Evolutionary conservation across 2,888 invertebrate genomes (phyloP).

Genomic region (Phengaris alcon): DNA sequence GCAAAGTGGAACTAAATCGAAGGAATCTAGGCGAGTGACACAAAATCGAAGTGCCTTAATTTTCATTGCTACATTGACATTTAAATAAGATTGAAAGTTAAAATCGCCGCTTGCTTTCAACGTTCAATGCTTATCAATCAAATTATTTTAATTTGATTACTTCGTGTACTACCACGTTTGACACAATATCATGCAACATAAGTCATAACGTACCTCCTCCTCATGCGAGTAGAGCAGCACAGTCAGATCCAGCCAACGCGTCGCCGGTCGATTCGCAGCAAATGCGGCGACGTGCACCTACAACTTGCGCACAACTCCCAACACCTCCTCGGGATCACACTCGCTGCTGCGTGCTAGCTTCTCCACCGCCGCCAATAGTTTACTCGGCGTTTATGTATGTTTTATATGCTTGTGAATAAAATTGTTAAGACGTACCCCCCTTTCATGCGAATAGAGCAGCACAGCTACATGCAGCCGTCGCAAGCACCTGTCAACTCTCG

Average conservation of each 20-base stretch:
- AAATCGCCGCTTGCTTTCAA: no score
- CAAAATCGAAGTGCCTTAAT: no score
- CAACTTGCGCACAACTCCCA: constrained; percentile 94
- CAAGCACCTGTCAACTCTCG: no score
- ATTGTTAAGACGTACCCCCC: no score
- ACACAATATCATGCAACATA: background rate
- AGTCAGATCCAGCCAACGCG: constrained; percentile 92
- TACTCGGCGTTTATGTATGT: constrained; percentile 98
- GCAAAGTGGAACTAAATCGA: no score
- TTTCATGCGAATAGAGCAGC: constrained; percentile 96
- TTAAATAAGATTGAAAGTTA: no score
- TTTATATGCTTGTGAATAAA: constrained; percentile 80
- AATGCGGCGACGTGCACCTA: constrained; percentile 97
- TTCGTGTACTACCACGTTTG: no score
- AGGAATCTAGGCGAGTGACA: no score
- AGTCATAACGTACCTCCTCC: constrained; percentile 84
- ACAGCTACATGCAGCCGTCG: constrained; percentile 64
- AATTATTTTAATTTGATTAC: no score
- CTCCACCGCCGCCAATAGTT: constrained; percentile 95
- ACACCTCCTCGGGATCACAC: constrained; percentile 97
- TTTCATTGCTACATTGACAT: no score
- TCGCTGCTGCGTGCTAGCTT: constrained; percentile 97
- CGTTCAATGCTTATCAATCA: no score
- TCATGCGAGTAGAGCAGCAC: constrained; percentile 86
- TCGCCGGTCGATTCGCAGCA: constrained; percentile 95